phyloP scores from a whole-genome alignment of 2,888 invertebrate genomes.

The Athetis lepigone region DNA sequence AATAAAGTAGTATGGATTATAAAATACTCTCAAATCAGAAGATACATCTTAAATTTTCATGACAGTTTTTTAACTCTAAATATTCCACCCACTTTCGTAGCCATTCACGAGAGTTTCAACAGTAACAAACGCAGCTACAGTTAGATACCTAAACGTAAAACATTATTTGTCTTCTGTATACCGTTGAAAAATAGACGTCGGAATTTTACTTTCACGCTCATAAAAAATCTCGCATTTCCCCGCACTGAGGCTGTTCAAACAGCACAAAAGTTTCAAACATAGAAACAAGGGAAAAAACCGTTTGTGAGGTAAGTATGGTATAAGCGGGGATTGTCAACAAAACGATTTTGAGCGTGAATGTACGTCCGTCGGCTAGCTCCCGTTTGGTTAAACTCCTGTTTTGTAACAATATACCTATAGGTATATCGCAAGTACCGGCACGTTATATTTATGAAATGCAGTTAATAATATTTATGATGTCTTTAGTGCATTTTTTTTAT shows the following conservation, averaged over 20 bases:
- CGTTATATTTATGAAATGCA: too few relatives aligned
- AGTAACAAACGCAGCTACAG: constrained; percentile 26
- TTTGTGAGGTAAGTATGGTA: constrained; percentile 59
- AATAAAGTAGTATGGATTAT: too few relatives aligned
- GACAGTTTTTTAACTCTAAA: not conserved
- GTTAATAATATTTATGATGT: too few relatives aligned
- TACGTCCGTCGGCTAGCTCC: constrained; percentile 58
- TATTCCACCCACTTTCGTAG: not conserved
- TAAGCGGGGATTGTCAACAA: constrained; percentile 67
- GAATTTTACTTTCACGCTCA: constrained; percentile 47
- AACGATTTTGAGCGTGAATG: constrained; percentile 68
- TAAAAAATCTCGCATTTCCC: constrained; percentile 57
- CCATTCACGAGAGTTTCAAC: constrained; percentile 7
- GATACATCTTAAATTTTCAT: not conserved
- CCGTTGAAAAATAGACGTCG: constrained; percentile 54
- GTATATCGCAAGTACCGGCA: too few relatives aligned
- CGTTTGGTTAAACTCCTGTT: too few relatives aligned
- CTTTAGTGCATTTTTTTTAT: too few relatives aligned
- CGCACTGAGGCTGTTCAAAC: constrained; percentile 57
- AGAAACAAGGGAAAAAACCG: constrained; percentile 65
- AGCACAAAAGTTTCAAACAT: constrained; percentile 61
- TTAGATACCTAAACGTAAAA: constrained; percentile 36
- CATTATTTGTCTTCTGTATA: constrained; percentile 56
- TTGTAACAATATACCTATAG: too few relatives aligned
- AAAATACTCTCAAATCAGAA: not conserved